A percentile compares a stretch with the other conserved stretches of the same genome.
phyloP scores from a whole-genome alignment of 2,797 vertebrate species.

The Kryptopterus vitreolus region DNA sequence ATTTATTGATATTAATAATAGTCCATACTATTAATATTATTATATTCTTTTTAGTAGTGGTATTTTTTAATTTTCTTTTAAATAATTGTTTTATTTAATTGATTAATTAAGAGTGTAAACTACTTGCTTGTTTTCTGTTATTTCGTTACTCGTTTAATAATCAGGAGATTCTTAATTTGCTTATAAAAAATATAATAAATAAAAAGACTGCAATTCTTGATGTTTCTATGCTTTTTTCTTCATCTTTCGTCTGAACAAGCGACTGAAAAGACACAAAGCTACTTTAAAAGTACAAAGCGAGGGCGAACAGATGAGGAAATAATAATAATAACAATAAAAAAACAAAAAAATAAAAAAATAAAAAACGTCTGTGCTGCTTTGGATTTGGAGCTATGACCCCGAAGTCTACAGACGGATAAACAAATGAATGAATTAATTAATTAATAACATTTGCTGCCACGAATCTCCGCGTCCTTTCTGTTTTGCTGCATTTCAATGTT shows the following conservation, averaged over 20 bases:
- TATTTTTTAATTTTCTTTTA: too few relatives aligned
- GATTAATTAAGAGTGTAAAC: too few relatives aligned
- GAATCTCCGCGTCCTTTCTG: conserved; percentile 43
- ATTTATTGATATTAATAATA: too few relatives aligned
- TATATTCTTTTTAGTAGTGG: too few relatives aligned
- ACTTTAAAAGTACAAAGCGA: neutral
- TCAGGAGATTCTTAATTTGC: neutral
- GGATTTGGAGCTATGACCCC: conserved; percentile 39
- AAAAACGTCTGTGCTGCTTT: conserved; percentile 34
- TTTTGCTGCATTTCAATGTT: conserved; percentile 51
- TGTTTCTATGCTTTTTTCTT: neutral
- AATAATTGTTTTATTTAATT: too few relatives aligned
- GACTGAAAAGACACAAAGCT: neutral
- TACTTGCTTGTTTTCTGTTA: neutral
- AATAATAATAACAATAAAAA: too few relatives aligned
- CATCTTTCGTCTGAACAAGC: neutral
- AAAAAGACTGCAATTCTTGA: neutral
- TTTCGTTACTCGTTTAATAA: neutral
- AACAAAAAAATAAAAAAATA: too few relatives aligned
- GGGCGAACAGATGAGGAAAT: conserved; percentile 18
- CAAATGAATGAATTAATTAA: neutral
- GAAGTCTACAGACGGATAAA: neutral
- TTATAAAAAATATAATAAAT: neutral
- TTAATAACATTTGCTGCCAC: conserved; percentile 14
- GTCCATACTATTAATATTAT: too few relatives aligned